Base-by-base conservation (phyloP, 2,888 invertebrate genomes). In the Drosophila rellima region DNA sequence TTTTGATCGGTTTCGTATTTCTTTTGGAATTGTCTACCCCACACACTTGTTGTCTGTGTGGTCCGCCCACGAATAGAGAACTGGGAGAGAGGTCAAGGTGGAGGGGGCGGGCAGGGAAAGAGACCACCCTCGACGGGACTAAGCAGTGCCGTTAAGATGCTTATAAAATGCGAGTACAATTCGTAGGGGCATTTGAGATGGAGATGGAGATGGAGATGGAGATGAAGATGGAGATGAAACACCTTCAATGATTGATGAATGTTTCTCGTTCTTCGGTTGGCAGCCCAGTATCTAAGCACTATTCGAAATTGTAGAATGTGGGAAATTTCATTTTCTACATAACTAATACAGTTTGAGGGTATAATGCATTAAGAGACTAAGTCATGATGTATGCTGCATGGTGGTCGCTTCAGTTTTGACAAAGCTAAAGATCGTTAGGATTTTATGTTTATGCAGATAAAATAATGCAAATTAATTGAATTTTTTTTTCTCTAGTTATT, bases 221-320 rank as follows among this genome's bases (percentile, higher is more conserved):
- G 13, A 17, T 15, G 37, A 6, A 35, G 11, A 23, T 37, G 23
- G 15, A 51, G 37, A 31, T 42, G 33, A 15, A 52, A 39, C 54
- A 70, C 37, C 54, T 66, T 31, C 13, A 56, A 45, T 75, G 78
- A 76, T 78, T 73, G 69, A 76, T 76, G 74, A 59, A 45, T 15
- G 11, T 35, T 35, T 6, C n/a, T n/a, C 2, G 3, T 35, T 6
- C n/a, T n/a, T 35, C 35, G 2, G 6, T 35, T 35, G 35, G 2
- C 2, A 6, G n/a, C 35, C 35, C n/a, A 11, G 35, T 2, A 35
- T 1, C 6, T 23, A 23, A 23, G 7, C 6, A 23, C 23, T 1
- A 6, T 23, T 1, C 1, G 26, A 7, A 26, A 7, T 7, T 26
- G 6, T 0, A 23, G 26, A 26, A 7, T 7, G 6, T 23, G 23